These are phyloP conservation scores for Aurelia coerulea DNA, from an alignment of 30 jellyfish, hydroid and myxozoan species.

Conservation along the genomic window DNA sequence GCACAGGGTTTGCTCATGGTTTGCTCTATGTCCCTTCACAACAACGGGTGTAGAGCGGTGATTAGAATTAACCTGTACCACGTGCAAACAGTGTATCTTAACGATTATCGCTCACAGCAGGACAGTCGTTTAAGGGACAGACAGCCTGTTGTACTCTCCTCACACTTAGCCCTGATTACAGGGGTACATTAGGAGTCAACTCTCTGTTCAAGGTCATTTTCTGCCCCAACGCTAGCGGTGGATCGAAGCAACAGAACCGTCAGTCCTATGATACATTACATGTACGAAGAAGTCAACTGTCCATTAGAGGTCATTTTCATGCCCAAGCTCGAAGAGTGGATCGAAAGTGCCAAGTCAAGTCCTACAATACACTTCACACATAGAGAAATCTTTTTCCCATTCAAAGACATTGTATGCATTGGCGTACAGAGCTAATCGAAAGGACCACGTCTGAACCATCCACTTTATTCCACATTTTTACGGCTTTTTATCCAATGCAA, in stretches of 20 bases:
- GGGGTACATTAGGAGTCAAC: slow-evolving; percentile 50
- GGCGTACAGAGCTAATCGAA: no score
- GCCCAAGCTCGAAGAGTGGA: no score
- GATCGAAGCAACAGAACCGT: neutral
- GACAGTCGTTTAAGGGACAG: slow-evolving; percentile 83
- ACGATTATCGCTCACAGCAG: slow-evolving; percentile 86
- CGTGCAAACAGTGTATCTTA: slow-evolving; percentile 86
- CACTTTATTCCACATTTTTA: no score
- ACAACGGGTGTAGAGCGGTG: slow-evolving; percentile 42
- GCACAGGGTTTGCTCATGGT: slow-evolving; percentile 52
- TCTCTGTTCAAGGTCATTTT: slow-evolving; percentile 12
- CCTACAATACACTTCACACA: no score
- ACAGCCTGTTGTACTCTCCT: slow-evolving; percentile 76
- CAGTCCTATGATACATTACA: neutral
- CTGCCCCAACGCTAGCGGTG: neutral
- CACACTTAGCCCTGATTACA: slow-evolving; percentile 61
- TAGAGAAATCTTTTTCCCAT: neutral
- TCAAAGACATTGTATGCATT: neutral
- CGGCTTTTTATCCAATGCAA: neutral
- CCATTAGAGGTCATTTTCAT: no score
- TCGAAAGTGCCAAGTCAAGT: no score
- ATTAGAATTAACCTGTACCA: slow-evolving; percentile 73
- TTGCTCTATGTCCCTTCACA: slow-evolving; percentile 34
- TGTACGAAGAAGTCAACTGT: no score
- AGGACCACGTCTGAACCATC: no score